A percentile compares a stretch with the other conserved stretches of the same genome.
Conservation (phyloP, 2,113 vertebrate species). For the Cryptotis parvus region DNA sequence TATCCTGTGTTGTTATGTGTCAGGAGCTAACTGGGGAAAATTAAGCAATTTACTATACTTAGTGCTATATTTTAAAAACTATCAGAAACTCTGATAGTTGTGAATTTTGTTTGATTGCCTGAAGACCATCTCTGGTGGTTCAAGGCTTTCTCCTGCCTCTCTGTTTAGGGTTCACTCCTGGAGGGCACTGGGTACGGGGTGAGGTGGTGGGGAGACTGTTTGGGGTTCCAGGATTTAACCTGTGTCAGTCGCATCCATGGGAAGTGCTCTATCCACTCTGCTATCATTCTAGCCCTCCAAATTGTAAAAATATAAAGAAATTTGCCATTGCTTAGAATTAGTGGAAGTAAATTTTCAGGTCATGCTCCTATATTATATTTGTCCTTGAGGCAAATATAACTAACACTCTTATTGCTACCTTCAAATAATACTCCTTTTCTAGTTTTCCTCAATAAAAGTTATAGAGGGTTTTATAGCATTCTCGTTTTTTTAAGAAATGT, state of each 20-base stretch:
- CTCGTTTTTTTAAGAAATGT: neutral
- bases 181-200: no score
- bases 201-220: no score
- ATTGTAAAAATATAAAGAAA: neutral
- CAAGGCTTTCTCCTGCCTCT: no score
- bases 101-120: no score
- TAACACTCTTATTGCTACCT: neutral
- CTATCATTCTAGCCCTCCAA: neutral
- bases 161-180: no score
- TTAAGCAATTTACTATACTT: neutral
- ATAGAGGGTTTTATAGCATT: neutral
- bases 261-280: no score
- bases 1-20: neutral
- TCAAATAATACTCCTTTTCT: neutral
- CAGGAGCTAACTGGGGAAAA: neutral
- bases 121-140: no score
- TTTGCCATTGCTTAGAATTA: neutral
- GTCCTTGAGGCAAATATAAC: neutral
- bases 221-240: no score
- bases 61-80: neutral
- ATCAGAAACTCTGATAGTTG: neutral
- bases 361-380: neutral
- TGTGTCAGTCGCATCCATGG: no score
- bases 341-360: neutral
- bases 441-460: constrained; percentile 30